Percentiles rank a stretch among this genome's conserved stretches.
These are phyloP conservation scores for Bos taurus DNA, from an alignment of 2,113 vertebrate species.

Conservation along the genomic window DNA sequence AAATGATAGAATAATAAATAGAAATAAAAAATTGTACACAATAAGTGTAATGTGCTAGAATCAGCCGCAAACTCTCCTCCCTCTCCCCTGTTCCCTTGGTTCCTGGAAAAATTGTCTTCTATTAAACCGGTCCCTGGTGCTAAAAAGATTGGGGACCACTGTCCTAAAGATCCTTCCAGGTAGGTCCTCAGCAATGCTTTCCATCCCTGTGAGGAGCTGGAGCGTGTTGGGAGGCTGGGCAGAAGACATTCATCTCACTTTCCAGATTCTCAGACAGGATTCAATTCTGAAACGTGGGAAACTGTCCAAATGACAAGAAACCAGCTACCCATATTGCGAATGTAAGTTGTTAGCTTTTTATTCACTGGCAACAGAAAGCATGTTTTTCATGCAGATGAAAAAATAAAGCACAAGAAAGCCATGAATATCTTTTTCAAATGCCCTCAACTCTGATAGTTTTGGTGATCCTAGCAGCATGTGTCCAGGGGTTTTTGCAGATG, in stretches of 20 bases:
- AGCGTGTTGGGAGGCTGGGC: not conserved
- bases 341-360: not conserved
- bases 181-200: not conserved
- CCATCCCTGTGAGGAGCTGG: not conserved
- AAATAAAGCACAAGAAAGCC: not conserved
- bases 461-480: not conserved
- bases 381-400: not conserved
- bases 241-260: not conserved
- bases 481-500: not conserved
- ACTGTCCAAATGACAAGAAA: not conserved
- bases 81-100: fast-evolving
- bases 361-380: not conserved
- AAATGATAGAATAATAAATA: not conserved
- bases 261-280: not conserved
- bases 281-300: not conserved
- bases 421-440: not conserved
- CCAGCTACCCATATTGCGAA: not conserved
- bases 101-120: not conserved
- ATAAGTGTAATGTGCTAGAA: not conserved
- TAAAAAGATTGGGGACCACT: not conserved
- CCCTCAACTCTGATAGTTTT: not conserved
- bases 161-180: not conserved
- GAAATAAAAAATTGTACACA: not conserved
- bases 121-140: not conserved
- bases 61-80: not conserved